phyloP scores from a whole-genome alignment of 2,888 invertebrate genomes.

The Lycocerus yunnanus region DNA sequence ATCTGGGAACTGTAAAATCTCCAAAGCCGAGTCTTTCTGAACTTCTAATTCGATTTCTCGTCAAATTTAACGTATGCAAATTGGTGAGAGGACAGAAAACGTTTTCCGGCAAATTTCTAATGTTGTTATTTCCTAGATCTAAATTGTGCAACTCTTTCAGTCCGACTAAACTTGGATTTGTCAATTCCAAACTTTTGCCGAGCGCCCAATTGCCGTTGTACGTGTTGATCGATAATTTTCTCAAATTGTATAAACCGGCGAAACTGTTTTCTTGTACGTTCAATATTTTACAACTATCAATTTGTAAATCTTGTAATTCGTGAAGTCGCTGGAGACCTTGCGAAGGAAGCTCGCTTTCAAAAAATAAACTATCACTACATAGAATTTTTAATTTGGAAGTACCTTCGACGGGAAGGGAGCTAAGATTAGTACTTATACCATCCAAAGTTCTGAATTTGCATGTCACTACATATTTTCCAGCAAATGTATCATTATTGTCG shows the following conservation, averaged over 20 bases:
- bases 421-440: constrained; percentile 68
- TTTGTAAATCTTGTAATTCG: constrained; percentile 74
- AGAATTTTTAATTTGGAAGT: constrained; percentile 74
- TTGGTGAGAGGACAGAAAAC: constrained; percentile 80
- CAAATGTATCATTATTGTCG: constrained; percentile 57
- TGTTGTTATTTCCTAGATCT: constrained; percentile 83
- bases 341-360: constrained; percentile 76
- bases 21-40: constrained; percentile 76
- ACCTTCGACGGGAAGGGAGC: constrained; percentile 69
- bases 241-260: constrained; percentile 78
- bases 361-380: constrained; percentile 77
- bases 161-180: constrained; percentile 72
- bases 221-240: constrained; percentile 77
- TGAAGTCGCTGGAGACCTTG: constrained; percentile 74
- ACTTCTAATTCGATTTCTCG: constrained; percentile 79
- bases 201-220: constrained; percentile 80
- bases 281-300: constrained; percentile 80
- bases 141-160: constrained; percentile 78
- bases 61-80: constrained; percentile 82
- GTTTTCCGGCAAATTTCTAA: constrained; percentile 77
- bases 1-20: constrained; percentile 46
- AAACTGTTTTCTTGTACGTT: constrained; percentile 78
- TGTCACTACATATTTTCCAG: constrained; percentile 60
- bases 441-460: constrained; percentile 76
- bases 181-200: constrained; percentile 75